Evolutionary conservation across 2,113 vertebrate species (phyloP).

Genomic region (Tenrec ecaudatus): DNA sequence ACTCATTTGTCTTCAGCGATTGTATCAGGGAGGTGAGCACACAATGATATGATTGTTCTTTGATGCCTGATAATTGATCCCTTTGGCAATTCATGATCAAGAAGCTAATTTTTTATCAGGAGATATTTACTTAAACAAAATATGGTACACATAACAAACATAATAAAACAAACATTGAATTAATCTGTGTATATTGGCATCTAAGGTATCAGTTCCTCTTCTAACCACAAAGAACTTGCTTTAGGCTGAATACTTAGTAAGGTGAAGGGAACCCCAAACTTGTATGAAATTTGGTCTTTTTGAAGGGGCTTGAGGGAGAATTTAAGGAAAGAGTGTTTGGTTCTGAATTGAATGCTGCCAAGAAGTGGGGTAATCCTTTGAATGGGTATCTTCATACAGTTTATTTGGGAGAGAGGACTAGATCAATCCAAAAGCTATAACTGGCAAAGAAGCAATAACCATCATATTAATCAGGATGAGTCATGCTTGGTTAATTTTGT

Average conservation of each 20-base stretch:
- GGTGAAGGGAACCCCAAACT: background rate
- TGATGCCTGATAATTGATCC: no score
- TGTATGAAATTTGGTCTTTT: background rate
- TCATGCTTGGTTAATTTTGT: no score
- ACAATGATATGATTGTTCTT: no score
- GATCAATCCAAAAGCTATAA: background rate
- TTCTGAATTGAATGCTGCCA: background rate
- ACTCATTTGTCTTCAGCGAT: no score
- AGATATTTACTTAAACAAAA: background rate
- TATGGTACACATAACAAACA: no score
- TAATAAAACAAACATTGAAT: background rate
- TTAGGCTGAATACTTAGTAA: background rate
- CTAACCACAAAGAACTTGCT: background rate
- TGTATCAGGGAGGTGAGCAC: no score
- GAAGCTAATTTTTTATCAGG: background rate
- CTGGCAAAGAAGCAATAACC: background rate
- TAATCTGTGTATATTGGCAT: background rate
- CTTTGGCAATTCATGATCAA: no score
- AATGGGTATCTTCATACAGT: background rate
- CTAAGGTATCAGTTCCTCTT: background rate
- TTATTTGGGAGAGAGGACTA: background rate
- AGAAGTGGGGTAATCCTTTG: background rate
- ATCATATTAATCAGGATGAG: background rate
- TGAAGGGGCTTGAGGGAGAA: background rate
- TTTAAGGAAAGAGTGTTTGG: background rate